phyloP scores from a whole-genome alignment of 1,140 invertebrate species.

The Aphaenogaster ashmeadi region DNA sequence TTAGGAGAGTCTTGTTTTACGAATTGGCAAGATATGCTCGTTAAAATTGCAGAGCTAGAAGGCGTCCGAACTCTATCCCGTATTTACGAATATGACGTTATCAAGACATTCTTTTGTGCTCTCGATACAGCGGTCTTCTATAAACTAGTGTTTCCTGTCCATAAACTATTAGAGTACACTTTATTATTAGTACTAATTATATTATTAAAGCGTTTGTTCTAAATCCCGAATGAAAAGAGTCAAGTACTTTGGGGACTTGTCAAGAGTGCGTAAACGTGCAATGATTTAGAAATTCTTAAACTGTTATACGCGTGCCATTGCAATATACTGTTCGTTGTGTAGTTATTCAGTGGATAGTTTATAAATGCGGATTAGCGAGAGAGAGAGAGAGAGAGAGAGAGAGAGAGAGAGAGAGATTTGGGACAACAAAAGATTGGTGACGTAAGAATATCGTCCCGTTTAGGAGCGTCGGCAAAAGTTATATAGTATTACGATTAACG shows the following conservation, averaged over 20 bases:
- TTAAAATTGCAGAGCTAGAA: not conserved
- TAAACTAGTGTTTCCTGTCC: not conserved
- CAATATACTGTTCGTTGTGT: conserved; percentile 30
- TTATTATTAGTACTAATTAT: not conserved
- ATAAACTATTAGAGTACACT: not conserved
- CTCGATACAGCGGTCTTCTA: not conserved
- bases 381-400: not conserved
- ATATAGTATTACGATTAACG: not conserved
- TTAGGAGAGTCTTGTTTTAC: not conserved
- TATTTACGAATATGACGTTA: not conserved
- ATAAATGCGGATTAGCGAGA: not conserved
- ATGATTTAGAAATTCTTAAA: conserved; percentile 19
- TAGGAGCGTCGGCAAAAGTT: not conserved
- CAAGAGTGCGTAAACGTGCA: not conserved
- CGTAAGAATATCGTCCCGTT: not conserved
- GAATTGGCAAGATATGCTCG: not conserved
- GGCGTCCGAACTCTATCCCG: not conserved
- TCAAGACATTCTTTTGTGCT: not conserved
- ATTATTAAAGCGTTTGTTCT: not conserved
- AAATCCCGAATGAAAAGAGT: not conserved
- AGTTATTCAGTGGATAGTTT: conserved; percentile 33
- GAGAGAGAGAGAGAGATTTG: not conserved
- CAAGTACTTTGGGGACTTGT: not conserved
- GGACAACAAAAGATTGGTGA: not conserved
- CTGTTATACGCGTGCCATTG: not conserved